Percentiles rank a stretch among this genome's conserved stretches.
These are phyloP conservation scores for Petaurus breviceps DNA, from an alignment of 2,113 vertebrate genomes.

Conservation along the genomic window DNA sequence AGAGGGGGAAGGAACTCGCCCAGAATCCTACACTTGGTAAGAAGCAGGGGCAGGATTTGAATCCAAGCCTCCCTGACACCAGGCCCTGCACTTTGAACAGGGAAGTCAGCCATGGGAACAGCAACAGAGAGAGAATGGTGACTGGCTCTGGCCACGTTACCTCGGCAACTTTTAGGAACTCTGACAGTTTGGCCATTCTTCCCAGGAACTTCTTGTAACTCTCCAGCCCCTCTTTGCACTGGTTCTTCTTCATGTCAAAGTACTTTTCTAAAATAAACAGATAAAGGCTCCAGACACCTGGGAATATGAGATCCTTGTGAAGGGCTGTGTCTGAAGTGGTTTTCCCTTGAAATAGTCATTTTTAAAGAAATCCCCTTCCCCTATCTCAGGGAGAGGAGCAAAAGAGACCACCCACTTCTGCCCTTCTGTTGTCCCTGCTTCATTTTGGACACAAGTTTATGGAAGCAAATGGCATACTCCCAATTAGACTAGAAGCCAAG, in stretches of 20 bases:
- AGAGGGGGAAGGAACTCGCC: constrained; percentile 8
- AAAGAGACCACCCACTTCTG: neutral
- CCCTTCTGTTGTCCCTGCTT: too few relatives aligned
- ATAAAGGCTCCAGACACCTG: constrained; percentile 34
- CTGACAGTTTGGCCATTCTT: constrained; percentile 84
- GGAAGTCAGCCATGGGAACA: constrained; percentile 59
- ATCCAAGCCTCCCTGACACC: neutral
- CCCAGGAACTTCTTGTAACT: constrained; percentile 88
- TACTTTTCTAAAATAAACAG: constrained; percentile 84
- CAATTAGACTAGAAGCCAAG: neutral
- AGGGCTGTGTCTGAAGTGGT: rapidly evolving
- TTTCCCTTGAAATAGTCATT: neutral
- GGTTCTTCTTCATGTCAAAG: constrained; percentile 88
- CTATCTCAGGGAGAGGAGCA: neutral
- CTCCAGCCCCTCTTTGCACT: constrained; percentile 88
- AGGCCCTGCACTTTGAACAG: constrained; percentile 54
- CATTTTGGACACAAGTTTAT: constrained; percentile 52
- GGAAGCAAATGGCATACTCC: constrained; percentile 56
- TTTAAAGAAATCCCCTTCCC: neutral
- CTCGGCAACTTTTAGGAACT: constrained; percentile 87
- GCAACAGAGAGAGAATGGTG: neutral
- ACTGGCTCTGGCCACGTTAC: constrained; percentile 66
- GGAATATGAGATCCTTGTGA: neutral
- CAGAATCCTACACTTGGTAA: neutral
- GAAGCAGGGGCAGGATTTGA: neutral